Evolutionary conservation across 2,113 vertebrate genomes (phyloP), one percentile per base, ranked within the genome.

Genomic region (Ranitomeya imitator): DNA sequence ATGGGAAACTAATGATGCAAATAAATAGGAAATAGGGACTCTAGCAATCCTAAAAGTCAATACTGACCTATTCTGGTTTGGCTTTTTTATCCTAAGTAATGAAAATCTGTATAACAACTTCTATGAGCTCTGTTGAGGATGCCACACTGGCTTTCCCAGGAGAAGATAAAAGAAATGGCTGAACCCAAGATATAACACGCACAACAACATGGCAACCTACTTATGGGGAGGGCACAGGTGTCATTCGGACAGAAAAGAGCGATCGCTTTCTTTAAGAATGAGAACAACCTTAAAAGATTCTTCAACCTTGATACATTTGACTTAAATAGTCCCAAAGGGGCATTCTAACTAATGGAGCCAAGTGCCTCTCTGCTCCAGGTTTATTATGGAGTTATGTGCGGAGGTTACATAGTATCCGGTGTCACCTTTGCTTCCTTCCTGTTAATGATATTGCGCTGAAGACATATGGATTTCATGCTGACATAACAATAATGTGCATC

Each of bases 281-380:
- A 37, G 14, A 73, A 26, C 67, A 69, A 69, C 67, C 21, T 63
- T 69, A 69, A 26, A 69, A 69, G 11, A 23, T 9, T 26, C 23
- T 26, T 69, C 67, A 69, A 69, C 69, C 26, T 73, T 73, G 69
- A 73, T 73, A 73, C 19, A 73, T 73, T 73, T 73, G 69, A 73
- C 26, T 73, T 31, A 26, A 71, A 31, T 31, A 73, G 23, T 73
- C 69, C 14, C 69, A 37, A 73, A 73, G 69, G 69, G 69, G 26
- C 26, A 15, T 73, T 73, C 69, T 73, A 37, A 73, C 69, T 73
- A 73, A 73, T 73, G 69, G 69, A 73, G 13, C 1, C 69, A 73
- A 73, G 13, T 37, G 69, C 26, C 26, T 73, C 69, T 23, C 63
- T 16, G 23, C 69, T 73, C 14, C 26, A 15, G 26, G 7, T 15